Evolutionary conservation across 2,888 invertebrate genomes (phyloP), one percentile per base, ranked within the genome.

Genomic region (Acanthosoma haemorrhoidale): DNA sequence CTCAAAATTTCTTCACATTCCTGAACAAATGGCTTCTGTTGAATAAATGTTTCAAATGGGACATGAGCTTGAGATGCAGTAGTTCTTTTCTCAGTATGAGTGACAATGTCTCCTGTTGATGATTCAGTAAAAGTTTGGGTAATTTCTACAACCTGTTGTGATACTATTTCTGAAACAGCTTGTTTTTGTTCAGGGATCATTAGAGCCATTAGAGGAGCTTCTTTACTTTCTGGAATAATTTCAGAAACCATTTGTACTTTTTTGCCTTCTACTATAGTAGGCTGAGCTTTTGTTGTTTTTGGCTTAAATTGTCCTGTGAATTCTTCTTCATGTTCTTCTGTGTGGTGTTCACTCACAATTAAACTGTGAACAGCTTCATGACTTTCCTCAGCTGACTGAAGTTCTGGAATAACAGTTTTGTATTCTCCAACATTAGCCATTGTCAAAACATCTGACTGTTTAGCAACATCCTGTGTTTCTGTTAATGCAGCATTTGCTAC

Each of bases 61-160:
- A 75, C 70, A 64, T 77, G 75, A 38, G 72, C 73, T 29, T 74
- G 72, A 60, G 73, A 75, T 39, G 76, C 78, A 70, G 32, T 72
- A 11, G 61, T 73, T 72, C 78, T 75, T 51, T 79, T 77, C 34
- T 64, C 70, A 13, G 79, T 78, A 76, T 80, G 79, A 0, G 77
- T 58, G 3, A 72, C 67, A 31, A 81, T 77, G 39, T 77, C 76
- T 2, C 75, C 78, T 3, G 78, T 58, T 41, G 77, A 76, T 38
- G 75, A 78, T 78, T 83, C 78, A 74, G 80, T 73, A 32, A 78
- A 76, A 9, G 80, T 78, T 72, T 82, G 78, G 4, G 77, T 79
- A 3, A 79, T 80, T 78, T 83, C 79, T 18, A 83, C 83, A 25
- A 82, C 82, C 73, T 79, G 76, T 69, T 80, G 79, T 15, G 80